These are phyloP conservation scores for Drosophila pandora DNA, from an alignment of 1,140 invertebrate genomes.

Conservation along the genomic window DNA sequence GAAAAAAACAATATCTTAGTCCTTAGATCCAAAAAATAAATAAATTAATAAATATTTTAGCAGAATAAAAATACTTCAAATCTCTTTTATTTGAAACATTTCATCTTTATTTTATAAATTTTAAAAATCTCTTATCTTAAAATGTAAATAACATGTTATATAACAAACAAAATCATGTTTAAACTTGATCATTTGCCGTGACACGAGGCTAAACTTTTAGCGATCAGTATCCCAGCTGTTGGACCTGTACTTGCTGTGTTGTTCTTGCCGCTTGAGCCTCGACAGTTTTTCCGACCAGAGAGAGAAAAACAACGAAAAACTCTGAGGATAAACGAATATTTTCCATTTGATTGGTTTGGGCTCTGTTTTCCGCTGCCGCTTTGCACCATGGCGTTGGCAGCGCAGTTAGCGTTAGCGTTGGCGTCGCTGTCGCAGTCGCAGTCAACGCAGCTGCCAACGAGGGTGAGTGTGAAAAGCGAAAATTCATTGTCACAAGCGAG, in stretches of 20 bases:
- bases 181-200: not conserved
- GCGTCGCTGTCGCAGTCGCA: not conserved
- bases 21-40: too few relatives aligned
- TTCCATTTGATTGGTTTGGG: slow-evolving; percentile 64
- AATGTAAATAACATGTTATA: too few relatives aligned
- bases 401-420: slow-evolving; percentile 5
- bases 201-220: not conserved
- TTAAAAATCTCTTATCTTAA: too few relatives aligned
- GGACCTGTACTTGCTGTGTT: slow-evolving; percentile 44
- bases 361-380: not conserved
- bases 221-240: slow-evolving; percentile 31
- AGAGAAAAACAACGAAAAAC: slow-evolving; percentile 26
- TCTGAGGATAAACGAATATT: slow-evolving; percentile 64
- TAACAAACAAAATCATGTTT: too few relatives aligned
- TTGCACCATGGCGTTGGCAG: not conserved
- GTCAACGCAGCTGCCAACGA: slow-evolving; percentile 14
- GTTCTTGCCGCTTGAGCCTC: not conserved
- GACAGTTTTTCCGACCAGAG: slow-evolving; percentile 26
- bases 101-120: too few relatives aligned
- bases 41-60: too few relatives aligned
- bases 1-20: not conserved
- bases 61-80: too few relatives aligned
- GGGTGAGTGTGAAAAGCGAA: slow-evolving; percentile 50
- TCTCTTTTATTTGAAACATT: too few relatives aligned
- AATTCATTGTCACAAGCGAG: slow-evolving; percentile 48